phyloP scores from a whole-genome alignment of 2,888 invertebrate genomes.

The Onthophagus sagittarius region DNA sequence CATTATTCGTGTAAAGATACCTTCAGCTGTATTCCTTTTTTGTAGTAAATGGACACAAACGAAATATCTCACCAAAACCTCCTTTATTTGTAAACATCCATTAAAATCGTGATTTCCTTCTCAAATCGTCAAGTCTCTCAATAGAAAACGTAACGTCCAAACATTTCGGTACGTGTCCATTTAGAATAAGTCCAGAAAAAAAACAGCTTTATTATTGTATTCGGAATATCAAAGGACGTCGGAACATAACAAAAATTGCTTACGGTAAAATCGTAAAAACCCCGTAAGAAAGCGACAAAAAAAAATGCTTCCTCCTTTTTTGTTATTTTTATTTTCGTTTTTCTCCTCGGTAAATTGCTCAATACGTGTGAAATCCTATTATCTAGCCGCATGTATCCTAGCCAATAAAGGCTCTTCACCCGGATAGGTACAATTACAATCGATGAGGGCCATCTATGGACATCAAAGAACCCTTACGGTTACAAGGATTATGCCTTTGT shows the following conservation, averaged over 20 bases:
- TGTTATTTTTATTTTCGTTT: background rate
- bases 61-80: background rate
- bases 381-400: constrained; percentile 19
- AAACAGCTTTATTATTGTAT: background rate
- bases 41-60: background rate
- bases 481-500: constrained; percentile 25
- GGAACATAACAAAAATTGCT: background rate
- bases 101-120: background rate
- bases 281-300: background rate
- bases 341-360: constrained; percentile 25
- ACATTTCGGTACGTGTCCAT: background rate
- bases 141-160: background rate
- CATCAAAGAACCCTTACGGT: constrained; percentile 44
- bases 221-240: background rate
- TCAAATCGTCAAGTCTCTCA: background rate
- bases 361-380: constrained; percentile 35
- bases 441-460: constrained; percentile 35
- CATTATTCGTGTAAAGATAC: background rate
- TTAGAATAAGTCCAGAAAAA: background rate
- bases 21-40: background rate
- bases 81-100: background rate
- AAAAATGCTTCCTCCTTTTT: background rate
- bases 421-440: constrained; percentile 24
- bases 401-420: constrained; percentile 27
- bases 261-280: background rate